Conservation (phyloP, 1,140 invertebrate species). For the Manduca sexta region DNA sequence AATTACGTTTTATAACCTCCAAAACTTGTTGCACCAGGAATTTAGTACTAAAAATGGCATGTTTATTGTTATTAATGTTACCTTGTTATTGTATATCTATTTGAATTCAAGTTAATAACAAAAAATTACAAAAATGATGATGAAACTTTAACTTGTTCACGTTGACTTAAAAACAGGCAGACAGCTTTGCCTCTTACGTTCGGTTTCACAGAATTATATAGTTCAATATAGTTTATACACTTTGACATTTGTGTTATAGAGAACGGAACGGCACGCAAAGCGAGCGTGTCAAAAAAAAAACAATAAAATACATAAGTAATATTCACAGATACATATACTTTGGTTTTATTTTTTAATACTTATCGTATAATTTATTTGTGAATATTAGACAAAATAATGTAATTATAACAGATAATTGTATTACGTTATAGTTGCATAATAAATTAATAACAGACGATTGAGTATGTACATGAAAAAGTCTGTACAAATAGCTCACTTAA, state of each 20-base stretch:
- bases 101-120: neutral
- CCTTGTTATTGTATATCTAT: constrained; percentile 24
- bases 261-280: too few relatives aligned
- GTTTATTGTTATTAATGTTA: neutral
- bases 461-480: too few relatives aligned
- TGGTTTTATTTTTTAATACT: too few relatives aligned
- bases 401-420: too few relatives aligned
- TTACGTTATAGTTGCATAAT: too few relatives aligned
- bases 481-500: neutral
- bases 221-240: too few relatives aligned
- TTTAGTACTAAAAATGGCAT: neutral
- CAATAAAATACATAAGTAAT: too few relatives aligned
- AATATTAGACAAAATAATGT: too few relatives aligned
- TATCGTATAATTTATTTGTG: too few relatives aligned
- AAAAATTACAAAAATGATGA: constrained; percentile 28
- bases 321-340: too few relatives aligned
- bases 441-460: neutral
- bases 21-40: neutral
- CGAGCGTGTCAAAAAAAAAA: too few relatives aligned
- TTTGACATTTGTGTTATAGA: too few relatives aligned
- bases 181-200: constrained; percentile 89
- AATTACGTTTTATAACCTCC: constrained; percentile 25
- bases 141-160: constrained; percentile 49
- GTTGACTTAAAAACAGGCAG: constrained; percentile 36
- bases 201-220: constrained; percentile 77